Percentiles rank a stretch among this genome's conserved stretches.
Evolutionary conservation across 2,113 vertebrate genomes (phyloP).

Genomic region (chimpanzee (Pan troglodytes)): NHGRI_mPanTro3-v2.1_pri NC_086016.1:34685501-34686000

Average conservation of each 20-base stretch:
- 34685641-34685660: neutral
- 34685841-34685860: rapidly evolving
- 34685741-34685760: neutral
- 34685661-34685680: neutral
- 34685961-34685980: neutral
- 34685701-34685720: neutral
- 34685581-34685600: neutral
- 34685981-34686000: neutral
- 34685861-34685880: neutral
- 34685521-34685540: neutral
- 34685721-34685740: neutral
- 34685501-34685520: neutral
- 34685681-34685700: neutral
- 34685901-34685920: neutral
- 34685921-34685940: neutral
- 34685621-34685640: neutral
- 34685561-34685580: neutral
- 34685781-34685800: neutral
- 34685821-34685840: neutral
- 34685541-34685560: neutral
- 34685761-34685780: neutral
- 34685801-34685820: too few species aligned
- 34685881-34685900: neutral
- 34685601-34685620: neutral
- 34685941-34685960: rapidly evolving